Evolutionary conservation across 2,113 vertebrate genomes (phyloP), one percentile per base, ranked within the genome.

Genomic region (Tragelaphus imberbis): DNA sequence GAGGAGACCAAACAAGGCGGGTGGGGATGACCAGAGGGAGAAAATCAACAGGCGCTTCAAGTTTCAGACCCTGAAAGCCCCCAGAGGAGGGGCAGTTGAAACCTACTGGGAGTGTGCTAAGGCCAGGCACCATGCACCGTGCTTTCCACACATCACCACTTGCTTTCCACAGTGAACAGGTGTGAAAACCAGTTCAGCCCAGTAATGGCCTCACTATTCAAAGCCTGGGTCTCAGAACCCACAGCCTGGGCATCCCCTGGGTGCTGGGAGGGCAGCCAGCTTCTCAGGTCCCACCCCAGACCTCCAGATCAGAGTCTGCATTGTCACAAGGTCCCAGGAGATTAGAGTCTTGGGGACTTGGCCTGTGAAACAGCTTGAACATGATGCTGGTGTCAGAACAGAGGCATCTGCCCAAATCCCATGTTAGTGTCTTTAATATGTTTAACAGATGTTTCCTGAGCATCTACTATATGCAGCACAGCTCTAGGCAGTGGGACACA

Each of bases 11-110:
- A 49, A 44, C 19, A 10, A 10, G 5, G 16, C 16, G 12, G 27
- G 47, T 0, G 0, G 5, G 40, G 7, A 25, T 1, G 27, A 11
- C 16, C n/a, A 10, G 90, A 44, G 61, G 44, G 3, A 44, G 58
- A 25, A 93, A 85, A 65, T 3, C 58, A 7, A 40, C 12, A 11
- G 63, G 4, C 0, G 23, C 33, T n/a, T 89, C 19, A 7, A 68
- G 40, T 8, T 63, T 79, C 65, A 58, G 75, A 56, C 40, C 30
- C 85, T 19, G 58, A 85, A 47, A 77, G 28, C 3, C 19, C 36
- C 21, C 15, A n/a, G 49, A 71, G 51, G 40, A 25, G 9, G 61
- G 17, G 33, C 36, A 23, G 19, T 14, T 4, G 58, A 40, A 8
- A 21, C 17, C 25, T 1, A 59, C 36, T 0, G 17, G 79, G 71